These are phyloP conservation scores for Maccullochella peelii DNA, from an alignment of 2,113 vertebrate genomes.

Conservation along the genomic window DNA sequence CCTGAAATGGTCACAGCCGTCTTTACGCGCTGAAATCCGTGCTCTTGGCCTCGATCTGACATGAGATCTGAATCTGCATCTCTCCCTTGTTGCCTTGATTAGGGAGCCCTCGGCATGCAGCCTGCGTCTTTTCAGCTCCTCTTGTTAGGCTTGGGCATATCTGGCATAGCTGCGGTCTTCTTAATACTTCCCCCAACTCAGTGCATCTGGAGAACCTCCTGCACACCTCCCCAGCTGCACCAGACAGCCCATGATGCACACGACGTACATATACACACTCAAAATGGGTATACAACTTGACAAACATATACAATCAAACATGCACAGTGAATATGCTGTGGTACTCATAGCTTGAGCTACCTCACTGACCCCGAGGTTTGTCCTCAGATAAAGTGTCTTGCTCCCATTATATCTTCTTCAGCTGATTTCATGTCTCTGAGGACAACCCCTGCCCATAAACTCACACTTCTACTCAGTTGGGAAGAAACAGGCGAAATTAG, in stretches of 20 bases:
- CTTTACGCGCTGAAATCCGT: background rate
- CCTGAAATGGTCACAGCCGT: conserved; percentile 16
- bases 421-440: conserved; percentile 26
- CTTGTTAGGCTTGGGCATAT: conserved; percentile 61
- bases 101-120: conserved; percentile 23
- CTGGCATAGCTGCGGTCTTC: conserved; percentile 65
- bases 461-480: background rate
- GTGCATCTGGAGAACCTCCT: conserved; percentile 54
- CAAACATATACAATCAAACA: background rate
- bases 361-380: background rate
- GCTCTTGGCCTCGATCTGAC: conserved; percentile 29
- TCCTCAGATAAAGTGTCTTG: conserved; percentile 37
- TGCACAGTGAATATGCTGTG: no score
- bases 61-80: conserved; percentile 10
- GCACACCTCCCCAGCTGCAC: conserved; percentile 33
- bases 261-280: background rate
- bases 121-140: conserved; percentile 36
- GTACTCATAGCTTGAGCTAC: background rate
- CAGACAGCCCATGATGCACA: background rate
- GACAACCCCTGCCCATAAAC: conserved; percentile 16
- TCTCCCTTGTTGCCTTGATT: conserved; percentile 31
- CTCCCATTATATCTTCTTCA: background rate
- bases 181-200: conserved; percentile 49
- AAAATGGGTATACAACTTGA: background rate
- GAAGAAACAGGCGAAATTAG: conserved; percentile 42